These are phyloP conservation scores for Craterocephalus amniculus DNA, from an alignment of 2,797 vertebrate species.

Conservation along the genomic window DNA sequence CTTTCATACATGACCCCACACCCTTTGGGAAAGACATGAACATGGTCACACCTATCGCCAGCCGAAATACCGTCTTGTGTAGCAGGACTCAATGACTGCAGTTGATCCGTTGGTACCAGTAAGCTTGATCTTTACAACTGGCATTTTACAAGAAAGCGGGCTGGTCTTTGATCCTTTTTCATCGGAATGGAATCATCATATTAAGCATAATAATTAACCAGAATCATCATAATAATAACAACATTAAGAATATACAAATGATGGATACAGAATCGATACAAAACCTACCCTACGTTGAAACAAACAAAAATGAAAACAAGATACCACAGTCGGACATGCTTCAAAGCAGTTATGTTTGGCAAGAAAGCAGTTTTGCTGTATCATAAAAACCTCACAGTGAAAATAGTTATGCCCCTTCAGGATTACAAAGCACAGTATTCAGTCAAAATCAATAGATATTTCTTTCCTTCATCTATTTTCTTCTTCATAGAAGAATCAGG, in stretches of 20 bases:
- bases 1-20: slow-evolving; percentile 57
- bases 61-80: slow-evolving; percentile 61
- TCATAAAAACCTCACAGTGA: slow-evolving; percentile 89
- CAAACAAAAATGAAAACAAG: slow-evolving; percentile 75
- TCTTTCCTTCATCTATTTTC: slow-evolving; percentile 71
- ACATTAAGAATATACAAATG: slow-evolving; percentile 82
- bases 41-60: slow-evolving; percentile 55
- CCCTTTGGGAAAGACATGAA: slow-evolving; percentile 50
- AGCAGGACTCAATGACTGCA: slow-evolving; percentile 64
- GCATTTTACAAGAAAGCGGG: slow-evolving; percentile 72
- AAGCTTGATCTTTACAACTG: slow-evolving; percentile 74
- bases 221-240: slow-evolving; percentile 73
- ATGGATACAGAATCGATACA: slow-evolving; percentile 84
- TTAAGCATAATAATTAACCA: slow-evolving; percentile 78
- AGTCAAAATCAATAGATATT: slow-evolving; percentile 83
- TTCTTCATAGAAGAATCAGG: slow-evolving; percentile 79
- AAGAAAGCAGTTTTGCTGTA: slow-evolving; percentile 85
- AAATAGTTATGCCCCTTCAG: slow-evolving; percentile 87
- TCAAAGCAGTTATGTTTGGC: slow-evolving; percentile 85
- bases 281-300: slow-evolving; percentile 82
- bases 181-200: slow-evolving; percentile 81
- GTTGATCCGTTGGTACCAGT: slow-evolving; percentile 82
- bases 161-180: slow-evolving; percentile 79
- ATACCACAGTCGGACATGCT: slow-evolving; percentile 85
- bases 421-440: slow-evolving; percentile 88